These are phyloP conservation scores for Micoletzkya japonica DNA, from an alignment of 2,888 invertebrate species.

Conservation along the genomic window DNA sequence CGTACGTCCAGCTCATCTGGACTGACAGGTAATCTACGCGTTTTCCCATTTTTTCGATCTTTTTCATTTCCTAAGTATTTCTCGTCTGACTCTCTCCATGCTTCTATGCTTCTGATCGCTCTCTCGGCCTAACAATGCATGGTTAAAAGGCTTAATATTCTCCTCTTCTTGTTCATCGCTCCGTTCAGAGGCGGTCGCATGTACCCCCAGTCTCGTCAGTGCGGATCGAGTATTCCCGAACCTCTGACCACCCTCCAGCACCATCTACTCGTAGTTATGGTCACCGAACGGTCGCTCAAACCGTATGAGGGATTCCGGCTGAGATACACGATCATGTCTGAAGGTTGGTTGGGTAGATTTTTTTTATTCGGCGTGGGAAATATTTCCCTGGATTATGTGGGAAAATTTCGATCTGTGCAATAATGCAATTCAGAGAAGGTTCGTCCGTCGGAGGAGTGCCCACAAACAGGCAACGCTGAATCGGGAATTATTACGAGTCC, in stretches of 20 bases:
- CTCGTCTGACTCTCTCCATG: too few relatives aligned
- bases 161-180: too few relatives aligned
- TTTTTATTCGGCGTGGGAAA: too few relatives aligned
- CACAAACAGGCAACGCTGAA: neutral
- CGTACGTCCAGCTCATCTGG: neutral
- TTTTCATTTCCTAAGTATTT: neutral
- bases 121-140: too few relatives aligned
- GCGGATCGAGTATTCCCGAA: neutral
- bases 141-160: too few relatives aligned
- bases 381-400: neutral
- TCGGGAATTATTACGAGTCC: neutral
- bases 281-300: neutral
- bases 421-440: neutral
- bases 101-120: too few relatives aligned
- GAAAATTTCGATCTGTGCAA: neutral
- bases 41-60: neutral
- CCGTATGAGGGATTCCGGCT: neutral
- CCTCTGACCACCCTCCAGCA: neutral
- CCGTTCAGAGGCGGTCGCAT: neutral
- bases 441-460: neutral
- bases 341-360: too few relatives aligned
- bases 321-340: neutral
- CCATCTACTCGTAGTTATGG: neutral
- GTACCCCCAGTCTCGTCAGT: neutral
- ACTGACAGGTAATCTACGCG: neutral